A percentile compares a stretch with the other conserved stretches of the same genome.
These are phyloP conservation scores for Archips crataeganus DNA, from an alignment of 2,888 invertebrate species.

Conservation along the genomic window DNA sequence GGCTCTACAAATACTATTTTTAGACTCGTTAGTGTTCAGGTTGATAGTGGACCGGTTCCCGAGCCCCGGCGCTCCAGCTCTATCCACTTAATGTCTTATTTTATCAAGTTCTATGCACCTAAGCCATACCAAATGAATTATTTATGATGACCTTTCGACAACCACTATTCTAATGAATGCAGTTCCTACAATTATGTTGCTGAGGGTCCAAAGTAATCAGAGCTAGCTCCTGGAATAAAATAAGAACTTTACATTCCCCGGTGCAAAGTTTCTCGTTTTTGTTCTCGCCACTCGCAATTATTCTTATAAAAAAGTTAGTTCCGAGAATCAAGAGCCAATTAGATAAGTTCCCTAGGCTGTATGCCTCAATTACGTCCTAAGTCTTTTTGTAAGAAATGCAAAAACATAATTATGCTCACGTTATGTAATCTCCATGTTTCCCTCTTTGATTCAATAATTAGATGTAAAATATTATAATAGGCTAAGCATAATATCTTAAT, in stretches of 20 bases:
- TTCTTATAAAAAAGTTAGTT: slow-evolving; percentile 24
- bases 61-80: slow-evolving; percentile 37
- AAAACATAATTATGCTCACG: slow-evolving; percentile 31
- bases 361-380: slow-evolving; percentile 25
- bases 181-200: slow-evolving; percentile 19
- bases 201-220: slow-evolving; percentile 36
- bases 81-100: slow-evolving; percentile 54
- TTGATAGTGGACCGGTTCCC: slow-evolving; percentile 50
- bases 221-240: slow-evolving; percentile 22
- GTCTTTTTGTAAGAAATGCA: slow-evolving; percentile 25
- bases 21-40: slow-evolving; percentile 48
- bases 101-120: slow-evolving; percentile 34
- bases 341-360: slow-evolving; percentile 16
- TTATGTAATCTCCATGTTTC: slow-evolving; percentile 17
- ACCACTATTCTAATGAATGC: slow-evolving; percentile 45
- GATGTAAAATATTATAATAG: background rate
- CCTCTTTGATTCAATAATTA: background rate
- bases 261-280: slow-evolving; percentile 24
- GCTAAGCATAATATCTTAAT: background rate
- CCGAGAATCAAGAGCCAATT: slow-evolving; percentile 25
- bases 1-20: slow-evolving; percentile 47
- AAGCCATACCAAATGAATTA: slow-evolving; percentile 37
- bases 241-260: slow-evolving; percentile 31
- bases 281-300: slow-evolving; percentile 5
- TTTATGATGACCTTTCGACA: slow-evolving; percentile 43